A percentile compares a stretch with the other conserved stretches of the same genome.
These are phyloP conservation scores for Ylistrum balloti DNA, from an alignment of 1,140 invertebrate species.

Conservation along the genomic window DNA sequence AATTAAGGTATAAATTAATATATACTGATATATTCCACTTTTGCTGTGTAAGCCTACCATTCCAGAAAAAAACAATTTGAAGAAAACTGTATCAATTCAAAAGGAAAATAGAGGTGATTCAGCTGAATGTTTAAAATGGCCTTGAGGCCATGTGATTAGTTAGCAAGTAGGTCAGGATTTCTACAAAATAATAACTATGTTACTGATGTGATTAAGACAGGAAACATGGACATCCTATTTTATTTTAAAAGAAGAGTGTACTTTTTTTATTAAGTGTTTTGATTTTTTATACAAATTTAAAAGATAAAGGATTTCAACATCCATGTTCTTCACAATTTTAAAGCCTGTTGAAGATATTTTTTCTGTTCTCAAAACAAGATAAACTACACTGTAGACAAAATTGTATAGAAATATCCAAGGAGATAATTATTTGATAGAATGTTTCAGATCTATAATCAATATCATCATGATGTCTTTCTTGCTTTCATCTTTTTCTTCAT, in stretches of 20 bases:
- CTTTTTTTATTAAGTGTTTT: constrained; percentile 1
- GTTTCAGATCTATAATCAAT: not conserved
- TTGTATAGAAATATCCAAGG: not conserved
- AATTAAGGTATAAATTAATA: not conserved
- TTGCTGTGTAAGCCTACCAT: not conserved
- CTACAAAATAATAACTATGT: too few relatives aligned
- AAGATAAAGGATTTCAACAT: not conserved
- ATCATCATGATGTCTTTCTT: not conserved
- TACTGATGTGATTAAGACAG: too few relatives aligned
- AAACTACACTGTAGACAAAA: not conserved
- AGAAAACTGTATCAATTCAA: not conserved
- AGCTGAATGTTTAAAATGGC: not conserved
- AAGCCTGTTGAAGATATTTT: not conserved
- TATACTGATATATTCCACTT: not conserved
- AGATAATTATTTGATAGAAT: not conserved
- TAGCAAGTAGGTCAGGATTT: too few relatives aligned
- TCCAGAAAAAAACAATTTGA: not conserved
- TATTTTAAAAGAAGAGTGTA: too few relatives aligned
- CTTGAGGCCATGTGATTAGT: not conserved
- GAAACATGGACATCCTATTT: too few relatives aligned
- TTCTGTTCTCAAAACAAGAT: not conserved
- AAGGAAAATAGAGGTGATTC: not conserved
- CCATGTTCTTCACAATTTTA: too few relatives aligned
- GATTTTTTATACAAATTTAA: not conserved
- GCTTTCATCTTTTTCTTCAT: constrained; percentile 35